Percentiles rank a stretch among this genome's conserved stretches.
Conservation (phyloP, 2,888 invertebrate genomes). For the Cheilosia urbana region DNA sequence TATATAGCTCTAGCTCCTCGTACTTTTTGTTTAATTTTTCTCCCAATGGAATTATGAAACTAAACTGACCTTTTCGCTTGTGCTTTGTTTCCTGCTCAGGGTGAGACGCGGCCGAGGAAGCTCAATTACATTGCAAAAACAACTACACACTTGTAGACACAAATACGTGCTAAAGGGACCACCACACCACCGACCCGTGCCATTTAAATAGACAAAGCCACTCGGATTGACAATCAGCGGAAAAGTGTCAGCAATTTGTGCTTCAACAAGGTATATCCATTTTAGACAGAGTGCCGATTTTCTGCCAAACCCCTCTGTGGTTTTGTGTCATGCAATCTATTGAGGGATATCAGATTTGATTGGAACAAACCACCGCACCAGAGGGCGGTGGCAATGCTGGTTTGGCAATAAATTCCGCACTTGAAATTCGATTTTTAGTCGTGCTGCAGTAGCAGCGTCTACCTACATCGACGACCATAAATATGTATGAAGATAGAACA, state of each 20-base stretch:
- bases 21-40: constrained; percentile 7
- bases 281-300: constrained; percentile 27
- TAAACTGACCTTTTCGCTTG: constrained; percentile 67
- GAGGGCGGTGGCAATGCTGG: neutral
- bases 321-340: constrained; percentile 29
- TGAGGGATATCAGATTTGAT: constrained; percentile 55
- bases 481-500: constrained; percentile 36
- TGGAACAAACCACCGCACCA: constrained; percentile 24
- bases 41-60: constrained; percentile 60
- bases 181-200: neutral
- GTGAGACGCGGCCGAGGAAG: neutral
- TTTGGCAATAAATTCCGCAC: constrained; percentile 61
- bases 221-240: constrained; percentile 8
- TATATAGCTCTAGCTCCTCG: constrained; percentile 2
- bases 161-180: constrained; percentile 23
- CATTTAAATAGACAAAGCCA: constrained; percentile 31
- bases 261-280: neutral
- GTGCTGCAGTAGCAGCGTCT: no score
- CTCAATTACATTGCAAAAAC: constrained; percentile 13
- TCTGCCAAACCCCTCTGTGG: neutral
- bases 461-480: neutral
- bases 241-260: constrained; percentile 35
- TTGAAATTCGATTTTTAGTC: constrained; percentile 29
- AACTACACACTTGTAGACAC: constrained; percentile 19
- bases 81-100: constrained; percentile 33